phyloP scores from a whole-genome alignment of 2,888 invertebrate genomes.

The Dryadula phaetusa region DNA sequence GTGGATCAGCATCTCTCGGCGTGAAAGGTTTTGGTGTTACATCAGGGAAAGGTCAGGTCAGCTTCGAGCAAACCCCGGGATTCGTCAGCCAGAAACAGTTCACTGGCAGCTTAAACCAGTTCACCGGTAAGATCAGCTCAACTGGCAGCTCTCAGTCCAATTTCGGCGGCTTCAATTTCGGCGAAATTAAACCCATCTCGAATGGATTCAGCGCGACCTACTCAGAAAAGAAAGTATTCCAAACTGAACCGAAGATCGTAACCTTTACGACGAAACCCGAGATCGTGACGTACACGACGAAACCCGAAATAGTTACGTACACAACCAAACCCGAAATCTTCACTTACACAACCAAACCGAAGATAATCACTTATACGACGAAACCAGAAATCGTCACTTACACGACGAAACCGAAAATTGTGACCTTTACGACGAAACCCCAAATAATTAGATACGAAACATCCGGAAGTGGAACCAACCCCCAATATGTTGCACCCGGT shows the following conservation, averaged over 20 bases:
- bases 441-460: constrained; percentile 71
- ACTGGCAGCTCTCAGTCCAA: constrained; percentile 49
- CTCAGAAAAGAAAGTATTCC: constrained; percentile 70
- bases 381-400: constrained; percentile 61
- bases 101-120: constrained; percentile 17
- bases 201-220: constrained; percentile 69
- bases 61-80: constrained; percentile 33
- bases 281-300: constrained; percentile 59
- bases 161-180: constrained; percentile 53
- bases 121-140: constrained; percentile 43
- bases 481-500: constrained; percentile 70
- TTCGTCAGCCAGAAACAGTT: constrained; percentile 30
- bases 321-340: constrained; percentile 51
- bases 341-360: constrained; percentile 51
- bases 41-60: constrained; percentile 42
- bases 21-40: constrained; percentile 39
- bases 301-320: constrained; percentile 52
- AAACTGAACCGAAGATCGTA: constrained; percentile 58
- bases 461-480: constrained; percentile 71
- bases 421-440: constrained; percentile 67
- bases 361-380: constrained; percentile 52
- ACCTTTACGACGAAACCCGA: constrained; percentile 53
- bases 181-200: constrained; percentile 64
- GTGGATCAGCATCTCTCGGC: not conserved
- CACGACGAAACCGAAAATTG: constrained; percentile 65